A percentile compares a stretch with the other conserved stretches of the same genome.
Conservation (phyloP, 2,888 invertebrate species). For the Pteria penguin region DNA sequence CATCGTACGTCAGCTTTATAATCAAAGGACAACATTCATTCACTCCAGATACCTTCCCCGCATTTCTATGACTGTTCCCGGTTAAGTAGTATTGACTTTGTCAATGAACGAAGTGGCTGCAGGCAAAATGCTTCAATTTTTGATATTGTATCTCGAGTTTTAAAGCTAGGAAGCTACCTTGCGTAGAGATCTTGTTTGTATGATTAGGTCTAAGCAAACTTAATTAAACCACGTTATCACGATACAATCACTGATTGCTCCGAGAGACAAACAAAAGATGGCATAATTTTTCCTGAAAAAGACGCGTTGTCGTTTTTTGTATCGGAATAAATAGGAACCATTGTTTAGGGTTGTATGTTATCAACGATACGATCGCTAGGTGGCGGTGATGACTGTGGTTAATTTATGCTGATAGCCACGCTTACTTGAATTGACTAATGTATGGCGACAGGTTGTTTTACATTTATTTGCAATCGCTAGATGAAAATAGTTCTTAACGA, state of each 20-base stretch:
- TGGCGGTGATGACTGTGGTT: neutral
- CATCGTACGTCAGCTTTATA: no score
- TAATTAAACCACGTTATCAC: conserved; percentile 29
- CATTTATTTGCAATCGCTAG: no score
- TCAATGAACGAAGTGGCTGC: neutral
- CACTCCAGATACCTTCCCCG: conserved; percentile 1
- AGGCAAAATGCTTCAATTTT: conserved; percentile 24
- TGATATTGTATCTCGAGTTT: conserved; percentile 1
- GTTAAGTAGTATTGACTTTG: neutral
- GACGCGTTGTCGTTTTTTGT: neutral
- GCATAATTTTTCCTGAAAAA: conserved; percentile 13
- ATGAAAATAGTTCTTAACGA: no score
- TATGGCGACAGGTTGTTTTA: neutral
- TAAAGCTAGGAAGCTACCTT: conserved; percentile 6
- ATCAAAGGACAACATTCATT: no score
- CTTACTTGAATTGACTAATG: neutral
- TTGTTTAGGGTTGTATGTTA: no score
- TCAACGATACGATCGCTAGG: no score
- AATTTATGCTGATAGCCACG: neutral
- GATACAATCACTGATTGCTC: conserved; percentile 1
- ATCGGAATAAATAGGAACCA: no score
- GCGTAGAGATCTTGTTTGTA: conserved; percentile 30
- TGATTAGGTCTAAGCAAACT: conserved; percentile 41
- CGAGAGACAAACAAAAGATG: neutral
- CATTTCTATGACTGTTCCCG: neutral